phyloP scores from a whole-genome alignment of 1,140 invertebrate genomes.

The Hyphantria cunea region DNA sequence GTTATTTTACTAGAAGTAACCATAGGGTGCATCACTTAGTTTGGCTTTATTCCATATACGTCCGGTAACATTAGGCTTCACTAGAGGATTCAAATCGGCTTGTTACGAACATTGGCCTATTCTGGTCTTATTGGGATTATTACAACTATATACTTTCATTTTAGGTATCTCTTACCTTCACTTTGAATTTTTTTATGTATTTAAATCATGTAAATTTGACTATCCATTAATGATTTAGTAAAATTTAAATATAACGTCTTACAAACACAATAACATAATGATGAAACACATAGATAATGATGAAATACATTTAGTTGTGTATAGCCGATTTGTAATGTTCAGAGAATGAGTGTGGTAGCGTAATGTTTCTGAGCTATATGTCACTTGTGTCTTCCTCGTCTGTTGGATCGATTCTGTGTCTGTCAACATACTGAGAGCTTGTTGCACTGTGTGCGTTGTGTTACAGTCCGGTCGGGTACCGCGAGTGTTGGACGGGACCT shows the following conservation, averaged over 20 bases:
- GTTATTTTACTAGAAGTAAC: conserved; percentile 66
- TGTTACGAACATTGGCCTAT: not conserved
- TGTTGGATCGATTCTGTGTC: conserved; percentile 55
- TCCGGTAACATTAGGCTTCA: conserved; percentile 25
- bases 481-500: conserved; percentile 33
- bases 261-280: not conserved
- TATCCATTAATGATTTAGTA: not conserved
- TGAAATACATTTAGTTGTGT: too few species aligned
- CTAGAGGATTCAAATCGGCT: conserved; percentile 22
- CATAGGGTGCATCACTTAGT: conserved; percentile 76
- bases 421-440: conserved; percentile 45
- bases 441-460: conserved; percentile 41
- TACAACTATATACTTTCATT: too few species aligned
- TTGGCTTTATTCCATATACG: conserved; percentile 62
- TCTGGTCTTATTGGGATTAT: too few species aligned
- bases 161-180: too few species aligned
- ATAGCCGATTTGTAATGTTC: conserved; percentile 2
- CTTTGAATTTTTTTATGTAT: too few species aligned
- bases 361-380: conserved; percentile 32
- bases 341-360: not conserved
- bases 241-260: not conserved
- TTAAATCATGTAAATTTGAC: too few species aligned
- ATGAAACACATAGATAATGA: not conserved
- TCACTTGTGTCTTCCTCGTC: conserved; percentile 66
- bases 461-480: conserved; percentile 26